A percentile compares a stretch with the other conserved stretches of the same genome.
phyloP scores from a whole-genome alignment of 2,113 vertebrate species.

The Micromys minutus region DNA sequence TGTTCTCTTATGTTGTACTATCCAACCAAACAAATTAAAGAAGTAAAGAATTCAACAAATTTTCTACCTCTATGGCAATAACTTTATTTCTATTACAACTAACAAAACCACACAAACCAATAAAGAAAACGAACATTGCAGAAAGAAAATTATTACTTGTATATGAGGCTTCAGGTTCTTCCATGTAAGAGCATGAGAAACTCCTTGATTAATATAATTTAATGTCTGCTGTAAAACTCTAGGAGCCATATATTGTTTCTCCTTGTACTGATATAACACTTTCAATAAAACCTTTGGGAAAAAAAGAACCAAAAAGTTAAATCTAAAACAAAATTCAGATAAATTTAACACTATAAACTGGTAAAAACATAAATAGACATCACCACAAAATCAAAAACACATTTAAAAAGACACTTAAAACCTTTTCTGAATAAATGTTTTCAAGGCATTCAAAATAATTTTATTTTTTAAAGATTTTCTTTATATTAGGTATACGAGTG shows the following conservation, averaged over 20 bases:
- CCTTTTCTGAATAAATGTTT: background rate
- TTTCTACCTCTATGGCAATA: background rate
- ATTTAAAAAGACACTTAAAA: background rate
- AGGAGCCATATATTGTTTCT: constrained; percentile 98
- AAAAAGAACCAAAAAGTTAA: constrained; percentile 41
- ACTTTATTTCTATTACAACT: constrained; percentile 27
- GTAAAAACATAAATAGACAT: background rate
- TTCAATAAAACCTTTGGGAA: constrained; percentile 94
- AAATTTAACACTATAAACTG: constrained; percentile 32
- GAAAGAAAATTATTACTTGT: constrained; percentile 89
- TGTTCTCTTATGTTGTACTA: background rate
- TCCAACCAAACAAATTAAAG: background rate
- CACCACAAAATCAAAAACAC: background rate
- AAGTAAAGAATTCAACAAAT: constrained; percentile 10
- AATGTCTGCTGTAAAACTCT: constrained; percentile 98
- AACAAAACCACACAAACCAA: background rate
- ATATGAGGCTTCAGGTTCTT: constrained; percentile 98
- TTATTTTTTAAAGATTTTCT: too few relatives aligned
- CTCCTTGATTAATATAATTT: constrained; percentile 98
- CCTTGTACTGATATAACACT: constrained; percentile 98
- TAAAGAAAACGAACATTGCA: background rate
- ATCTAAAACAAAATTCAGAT: constrained; percentile 46
- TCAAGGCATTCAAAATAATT: background rate
- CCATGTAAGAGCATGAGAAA: constrained; percentile 98
- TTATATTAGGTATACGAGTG: too few relatives aligned